phyloP scores from a whole-genome alignment of 2,113 vertebrate genomes.

The Tachysurus fulvidraco region DNA sequence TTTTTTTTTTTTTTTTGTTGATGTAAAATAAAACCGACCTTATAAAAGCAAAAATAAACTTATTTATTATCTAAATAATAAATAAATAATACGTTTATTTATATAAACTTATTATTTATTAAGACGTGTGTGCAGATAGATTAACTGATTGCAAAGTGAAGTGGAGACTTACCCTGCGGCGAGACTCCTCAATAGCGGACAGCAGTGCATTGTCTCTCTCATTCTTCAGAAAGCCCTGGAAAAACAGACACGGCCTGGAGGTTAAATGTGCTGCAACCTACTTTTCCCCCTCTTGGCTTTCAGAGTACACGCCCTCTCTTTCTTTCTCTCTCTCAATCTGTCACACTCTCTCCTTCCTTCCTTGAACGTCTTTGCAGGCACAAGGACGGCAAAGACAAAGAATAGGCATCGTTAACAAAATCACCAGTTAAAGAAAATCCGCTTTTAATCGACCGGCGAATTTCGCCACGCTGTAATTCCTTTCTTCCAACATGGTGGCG shows the following conservation, averaged over 20 bases:
- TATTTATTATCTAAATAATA: too few species aligned
- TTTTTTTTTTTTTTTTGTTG: background rate
- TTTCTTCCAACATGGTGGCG: constrained; percentile 23
- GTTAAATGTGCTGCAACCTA: constrained; percentile 52
- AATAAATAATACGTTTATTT: too few species aligned
- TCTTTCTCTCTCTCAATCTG: constrained; percentile 24
- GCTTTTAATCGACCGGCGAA: constrained; percentile 4
- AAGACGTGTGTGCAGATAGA: background rate
- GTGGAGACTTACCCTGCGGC: constrained; percentile 86
- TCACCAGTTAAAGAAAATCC: constrained; percentile 19
- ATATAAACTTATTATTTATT: too few species aligned
- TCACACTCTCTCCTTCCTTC: background rate
- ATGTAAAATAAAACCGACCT: background rate
- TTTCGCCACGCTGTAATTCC: constrained; percentile 5
- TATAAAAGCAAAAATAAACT: background rate
- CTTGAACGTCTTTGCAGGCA: constrained; percentile 26
- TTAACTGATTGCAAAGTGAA: background rate
- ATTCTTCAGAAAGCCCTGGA: constrained; percentile 95
- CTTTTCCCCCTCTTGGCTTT: constrained; percentile 36
- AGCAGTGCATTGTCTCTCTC: constrained; percentile 96
- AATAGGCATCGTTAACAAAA: constrained; percentile 44
- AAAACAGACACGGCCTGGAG: constrained; percentile 47
- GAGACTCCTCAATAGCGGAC: constrained; percentile 94
- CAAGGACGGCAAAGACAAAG: constrained; percentile 14
- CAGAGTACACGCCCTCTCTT: constrained; percentile 35